Percentiles rank a stretch among this genome's conserved stretches.
Evolutionary conservation across 2,888 invertebrate genomes (phyloP).

Genomic region (Neoascia interrupta): DNA sequence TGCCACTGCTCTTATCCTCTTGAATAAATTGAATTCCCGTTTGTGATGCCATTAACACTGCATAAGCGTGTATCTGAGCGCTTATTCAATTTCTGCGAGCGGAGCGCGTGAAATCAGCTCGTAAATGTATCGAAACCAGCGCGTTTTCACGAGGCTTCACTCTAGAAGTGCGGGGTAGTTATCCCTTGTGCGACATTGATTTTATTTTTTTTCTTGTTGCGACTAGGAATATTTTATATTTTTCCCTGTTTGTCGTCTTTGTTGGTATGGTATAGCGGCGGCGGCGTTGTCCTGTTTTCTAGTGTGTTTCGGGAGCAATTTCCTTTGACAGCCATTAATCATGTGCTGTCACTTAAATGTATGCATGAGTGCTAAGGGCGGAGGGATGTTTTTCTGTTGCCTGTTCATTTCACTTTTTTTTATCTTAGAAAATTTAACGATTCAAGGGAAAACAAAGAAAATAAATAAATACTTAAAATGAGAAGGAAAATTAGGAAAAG

Average conservation of each 20-base stretch:
- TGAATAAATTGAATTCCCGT: constrained; percentile 70
- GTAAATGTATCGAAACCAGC: constrained; percentile 49
- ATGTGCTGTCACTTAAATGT: constrained; percentile 79
- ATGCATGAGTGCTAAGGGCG: constrained; percentile 72
- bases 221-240: constrained; percentile 40
- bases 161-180: constrained; percentile 39
- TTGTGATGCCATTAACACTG: constrained; percentile 76
- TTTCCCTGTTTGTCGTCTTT: constrained; percentile 69
- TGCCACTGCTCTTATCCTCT: constrained; percentile 45
- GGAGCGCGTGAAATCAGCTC: constrained; percentile 28
- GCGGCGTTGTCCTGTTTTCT: constrained; percentile 65
- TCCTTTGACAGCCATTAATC: constrained; percentile 80
- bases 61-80: constrained; percentile 62
- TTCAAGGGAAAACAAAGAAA: constrained; percentile 39
- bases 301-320: constrained; percentile 71
- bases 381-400: constrained; percentile 53
- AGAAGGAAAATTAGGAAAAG: constrained; percentile 58
- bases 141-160: constrained; percentile 16
- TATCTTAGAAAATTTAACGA: constrained; percentile 46
- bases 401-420: constrained; percentile 19
- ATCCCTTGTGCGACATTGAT: constrained; percentile 67
- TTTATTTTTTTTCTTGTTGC: constrained; percentile 70
- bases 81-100: constrained; percentile 52
- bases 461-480: constrained; percentile 31
- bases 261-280: too few species aligned